Base-by-base conservation (phyloP, 1,140 invertebrate genomes). In the Bombus huntii region DNA sequence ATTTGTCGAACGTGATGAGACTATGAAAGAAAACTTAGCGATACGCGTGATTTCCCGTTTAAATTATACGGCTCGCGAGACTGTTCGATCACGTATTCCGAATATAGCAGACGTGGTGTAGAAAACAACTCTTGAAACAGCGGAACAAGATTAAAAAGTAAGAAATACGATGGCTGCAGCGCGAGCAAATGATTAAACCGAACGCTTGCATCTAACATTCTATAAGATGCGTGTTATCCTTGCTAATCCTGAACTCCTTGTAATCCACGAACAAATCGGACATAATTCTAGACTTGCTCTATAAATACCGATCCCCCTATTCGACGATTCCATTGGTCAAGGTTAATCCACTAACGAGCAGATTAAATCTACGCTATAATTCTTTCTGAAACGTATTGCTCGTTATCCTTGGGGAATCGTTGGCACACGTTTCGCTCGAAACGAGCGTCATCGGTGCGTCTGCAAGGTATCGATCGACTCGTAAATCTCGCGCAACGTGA, bases 401-500 rank as follows among this genome's bases (percentile, higher is more conserved):
- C 42, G 71, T 47, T 47, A 31, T 31, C 39, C 15, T 8, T 31
- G 28, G 12, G 12, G n/a, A 42, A 71, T 62, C 71, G 15, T 53
- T 53, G 47, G 47, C 47, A 53, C 47, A 22, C 47, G 47, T 34
- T 47, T 8, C 22, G 8, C 25, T 22, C 73, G 44, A 34, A 53
- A 53, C 73, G 73, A 53, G 73, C 72, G 42, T 75, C 73, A 75
- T 53, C 31, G n/a, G 22, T 18, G 47, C 18, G 31, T 53, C n/a
- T 8, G 42, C 9, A 6, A 12, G 73, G 31, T 47, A 75, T 74
- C 80, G 68, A 82, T 82, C 37, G 9, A 42, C 53, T 47, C 57
- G 71, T 82, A 75, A 82, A 82, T 80, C 31, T 75, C 39, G 15
- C 22, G 28, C 1, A n/a, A 53, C 73, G 9, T 4, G 68, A 31